These are phyloP conservation scores for Phenganax subtilis DNA, from an alignment of 92 coral and sea anemone genomes.

Conservation along the genomic window DNA sequence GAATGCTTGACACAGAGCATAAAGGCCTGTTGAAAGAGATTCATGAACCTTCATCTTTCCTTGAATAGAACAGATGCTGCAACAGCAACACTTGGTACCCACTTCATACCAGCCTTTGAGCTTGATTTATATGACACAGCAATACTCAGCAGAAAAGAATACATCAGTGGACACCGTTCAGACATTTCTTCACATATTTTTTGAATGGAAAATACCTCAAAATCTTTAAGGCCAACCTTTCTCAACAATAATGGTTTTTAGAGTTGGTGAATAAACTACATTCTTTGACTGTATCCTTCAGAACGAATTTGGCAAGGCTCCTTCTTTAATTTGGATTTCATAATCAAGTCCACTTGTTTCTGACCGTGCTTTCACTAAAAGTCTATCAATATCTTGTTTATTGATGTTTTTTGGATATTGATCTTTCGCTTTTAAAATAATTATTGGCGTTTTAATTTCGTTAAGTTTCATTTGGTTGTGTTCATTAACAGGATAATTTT, in stretches of 20 bases:
- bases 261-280: conserved; percentile 19
- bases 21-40: conserved; percentile 36
- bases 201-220: conserved; percentile 31
- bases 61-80: conserved; percentile 47
- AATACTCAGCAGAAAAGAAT: conserved; percentile 50
- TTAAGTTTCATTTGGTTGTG: too few species aligned
- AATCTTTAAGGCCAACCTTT: conserved; percentile 38
- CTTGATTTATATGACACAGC: conserved; percentile 26
- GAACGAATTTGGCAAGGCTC: not conserved
- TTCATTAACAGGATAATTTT: not conserved
- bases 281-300: conserved; percentile 21
- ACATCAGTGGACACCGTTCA: conserved; percentile 36
- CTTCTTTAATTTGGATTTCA: too few species aligned
- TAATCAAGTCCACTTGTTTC: conserved; percentile 6
- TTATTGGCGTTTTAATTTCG: too few species aligned
- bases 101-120: not conserved
- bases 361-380: conserved; percentile 56
- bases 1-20: conserved; percentile 43
- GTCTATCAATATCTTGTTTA: too few species aligned
- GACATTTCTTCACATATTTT: conserved; percentile 31
- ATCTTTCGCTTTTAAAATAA: too few species aligned
- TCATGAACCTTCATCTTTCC: conserved; percentile 35
- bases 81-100: conserved; percentile 51
- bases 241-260: conserved; percentile 44
- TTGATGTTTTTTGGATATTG: too few species aligned